These are phyloP conservation scores for Harpegnathos saltator DNA, from an alignment of 1,140 invertebrate species.

Conservation along the genomic window DNA sequence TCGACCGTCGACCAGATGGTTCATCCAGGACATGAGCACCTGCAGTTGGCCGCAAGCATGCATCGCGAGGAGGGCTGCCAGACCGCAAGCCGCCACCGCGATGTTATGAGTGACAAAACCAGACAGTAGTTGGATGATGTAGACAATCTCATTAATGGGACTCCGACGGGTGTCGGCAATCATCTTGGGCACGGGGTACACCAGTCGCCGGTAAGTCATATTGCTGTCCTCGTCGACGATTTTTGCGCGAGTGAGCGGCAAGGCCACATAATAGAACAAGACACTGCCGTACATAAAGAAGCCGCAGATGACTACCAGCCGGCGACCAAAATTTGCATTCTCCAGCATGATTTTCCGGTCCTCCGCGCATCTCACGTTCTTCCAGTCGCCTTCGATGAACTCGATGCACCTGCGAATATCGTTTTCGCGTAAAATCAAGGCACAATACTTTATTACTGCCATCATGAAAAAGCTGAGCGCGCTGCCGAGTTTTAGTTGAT, in stretches of 20 bases:
- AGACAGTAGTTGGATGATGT: conserved; percentile 62
- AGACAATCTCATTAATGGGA: conserved; percentile 71
- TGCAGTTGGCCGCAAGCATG: conserved; percentile 77
- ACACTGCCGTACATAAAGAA: conserved; percentile 62
- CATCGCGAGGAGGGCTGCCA: conserved; percentile 72
- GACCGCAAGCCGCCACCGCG: conserved; percentile 61
- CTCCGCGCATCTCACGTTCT: conserved; percentile 42
- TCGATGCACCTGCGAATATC: conserved; percentile 75
- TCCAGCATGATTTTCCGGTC: conserved; percentile 61
- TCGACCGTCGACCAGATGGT: conserved; percentile 53
- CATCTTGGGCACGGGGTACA: conserved; percentile 70
- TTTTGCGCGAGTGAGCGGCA: conserved; percentile 39
- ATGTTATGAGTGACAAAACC: conserved; percentile 72
- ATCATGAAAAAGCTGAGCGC: conserved; percentile 78
- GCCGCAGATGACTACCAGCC: conserved; percentile 33
- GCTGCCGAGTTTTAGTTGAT: conserved; percentile 73
- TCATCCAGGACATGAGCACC: conserved; percentile 70
- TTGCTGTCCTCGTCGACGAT: conserved; percentile 53
- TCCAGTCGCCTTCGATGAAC: conserved; percentile 76
- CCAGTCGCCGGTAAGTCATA: conserved; percentile 60
- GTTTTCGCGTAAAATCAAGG: conserved; percentile 59
- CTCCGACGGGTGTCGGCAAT: conserved; percentile 61
- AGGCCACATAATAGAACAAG: conserved; percentile 41
- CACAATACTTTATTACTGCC: conserved; percentile 75
- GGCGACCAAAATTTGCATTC: conserved; percentile 50